Conservation (phyloP, 1,140 invertebrate genomes). For the Leptinotarsa defecta region DNA sequence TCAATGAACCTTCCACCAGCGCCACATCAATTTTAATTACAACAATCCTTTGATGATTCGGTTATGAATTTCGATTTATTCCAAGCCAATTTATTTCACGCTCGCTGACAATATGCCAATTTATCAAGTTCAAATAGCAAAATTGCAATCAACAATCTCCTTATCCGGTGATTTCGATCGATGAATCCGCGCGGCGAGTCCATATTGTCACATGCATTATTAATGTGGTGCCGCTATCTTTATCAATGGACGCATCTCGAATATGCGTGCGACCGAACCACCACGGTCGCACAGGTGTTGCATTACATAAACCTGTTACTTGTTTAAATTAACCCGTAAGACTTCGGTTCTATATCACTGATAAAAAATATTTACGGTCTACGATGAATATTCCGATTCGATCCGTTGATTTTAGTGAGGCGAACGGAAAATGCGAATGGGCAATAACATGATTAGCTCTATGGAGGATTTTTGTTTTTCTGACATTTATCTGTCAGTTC, state of each 20-base stretch:
- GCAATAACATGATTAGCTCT: neutral
- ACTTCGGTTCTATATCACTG: constrained; percentile 14
- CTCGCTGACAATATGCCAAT: neutral
- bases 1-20: too few relatives aligned
- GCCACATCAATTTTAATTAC: too few relatives aligned
- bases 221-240: neutral
- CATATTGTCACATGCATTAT: constrained; percentile 8
- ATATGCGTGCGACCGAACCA: constrained; percentile 15
- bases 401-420: neutral
- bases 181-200: neutral
- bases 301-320: constrained; percentile 17
- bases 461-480: too few relatives aligned
- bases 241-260: constrained; percentile 2
- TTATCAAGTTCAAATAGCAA: neutral
- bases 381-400: constrained; percentile 4
- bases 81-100: neutral
- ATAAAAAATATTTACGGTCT: constrained; percentile 8
- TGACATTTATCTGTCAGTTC: too few relatives aligned
- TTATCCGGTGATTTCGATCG: neutral
- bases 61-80: too few relatives aligned
- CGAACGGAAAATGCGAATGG: neutral
- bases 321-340: constrained; percentile 18
- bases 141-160: neutral
- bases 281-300: constrained; percentile 18
- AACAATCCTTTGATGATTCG: too few relatives aligned